Evolutionary conservation across 2,888 invertebrate genomes (phyloP).

Genomic region (Lasioglossum figueresi): DNA sequence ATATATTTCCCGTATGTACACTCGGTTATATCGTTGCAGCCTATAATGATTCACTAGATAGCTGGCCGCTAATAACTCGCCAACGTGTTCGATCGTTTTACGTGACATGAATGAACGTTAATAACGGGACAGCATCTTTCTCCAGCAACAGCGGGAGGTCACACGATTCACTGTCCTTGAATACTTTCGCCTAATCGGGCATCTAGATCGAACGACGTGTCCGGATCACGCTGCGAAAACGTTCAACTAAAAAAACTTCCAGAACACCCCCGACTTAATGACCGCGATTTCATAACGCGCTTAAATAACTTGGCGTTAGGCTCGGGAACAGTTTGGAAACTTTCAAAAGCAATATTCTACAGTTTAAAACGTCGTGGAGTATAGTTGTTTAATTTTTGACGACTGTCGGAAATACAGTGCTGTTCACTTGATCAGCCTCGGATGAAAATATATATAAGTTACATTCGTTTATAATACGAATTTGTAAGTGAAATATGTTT

Average conservation of each 20-base stretch:
- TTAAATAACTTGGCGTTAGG: not conserved
- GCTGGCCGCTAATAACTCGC: constrained; percentile 32
- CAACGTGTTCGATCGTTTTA: constrained; percentile 43
- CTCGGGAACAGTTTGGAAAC: not conserved
- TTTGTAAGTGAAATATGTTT: no score
- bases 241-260: constrained; percentile 1
- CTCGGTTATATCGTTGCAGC: constrained; percentile 19
- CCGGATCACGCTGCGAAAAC: constrained; percentile 11
- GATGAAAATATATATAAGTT: no score
- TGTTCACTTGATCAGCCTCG: no score
- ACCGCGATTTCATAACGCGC: not conserved
- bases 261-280: not conserved
- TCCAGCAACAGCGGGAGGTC: constrained; percentile 55
- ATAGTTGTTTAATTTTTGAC: not conserved
- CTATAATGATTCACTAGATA: constrained; percentile 33
- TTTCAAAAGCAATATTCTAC: not conserved
- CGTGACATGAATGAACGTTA: constrained; percentile 57
- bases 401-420: no score
- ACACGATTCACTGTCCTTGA: constrained; percentile 72
- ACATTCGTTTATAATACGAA: no score
- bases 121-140: constrained; percentile 63
- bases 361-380: not conserved
- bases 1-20: not conserved
- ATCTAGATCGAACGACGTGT: constrained; percentile 47
- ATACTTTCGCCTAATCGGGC: constrained; percentile 73